Percentiles rank a stretch among this genome's conserved stretches.
phyloP scores from a whole-genome alignment of 2,888 invertebrate species.

The Apotomis capreana region DNA sequence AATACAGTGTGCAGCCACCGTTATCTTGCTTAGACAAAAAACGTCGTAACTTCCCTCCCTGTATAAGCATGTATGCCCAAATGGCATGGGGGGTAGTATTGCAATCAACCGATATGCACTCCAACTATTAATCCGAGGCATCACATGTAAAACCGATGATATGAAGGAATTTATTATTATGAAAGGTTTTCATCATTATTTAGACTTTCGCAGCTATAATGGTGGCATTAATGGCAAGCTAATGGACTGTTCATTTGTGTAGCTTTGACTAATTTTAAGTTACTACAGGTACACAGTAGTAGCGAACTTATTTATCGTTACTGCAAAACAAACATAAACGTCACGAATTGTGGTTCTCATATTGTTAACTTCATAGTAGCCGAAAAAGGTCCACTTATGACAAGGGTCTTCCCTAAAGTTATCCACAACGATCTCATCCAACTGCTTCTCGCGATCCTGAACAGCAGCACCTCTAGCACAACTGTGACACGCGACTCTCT shows the following conservation, averaged over 20 bases:
- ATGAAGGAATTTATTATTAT: slow-evolving; percentile 39
- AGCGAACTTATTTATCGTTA: too few species aligned
- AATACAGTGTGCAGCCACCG: slow-evolving; percentile 40
- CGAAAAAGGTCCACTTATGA: too few species aligned
- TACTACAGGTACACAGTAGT: neutral
- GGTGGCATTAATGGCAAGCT: slow-evolving; percentile 3
- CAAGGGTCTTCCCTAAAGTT: too few species aligned
- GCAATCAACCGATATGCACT: slow-evolving; percentile 43
- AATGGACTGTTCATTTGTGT: neutral
- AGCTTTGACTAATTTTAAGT: neutral
- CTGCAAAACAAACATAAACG: too few species aligned
- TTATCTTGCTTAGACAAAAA: neutral
- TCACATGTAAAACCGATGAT: slow-evolving; percentile 37
- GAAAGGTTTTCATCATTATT: slow-evolving; percentile 27
- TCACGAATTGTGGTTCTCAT: too few species aligned
- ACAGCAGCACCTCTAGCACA: too few species aligned
- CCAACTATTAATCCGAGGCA: slow-evolving; percentile 40
- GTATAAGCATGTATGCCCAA: slow-evolving; percentile 5
- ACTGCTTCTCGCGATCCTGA: too few species aligned
- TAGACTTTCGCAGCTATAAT: neutral
- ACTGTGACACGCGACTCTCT: too few species aligned
- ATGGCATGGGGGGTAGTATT: slow-evolving; percentile 3
- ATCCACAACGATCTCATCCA: too few species aligned
- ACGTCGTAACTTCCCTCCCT: neutral
- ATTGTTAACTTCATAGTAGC: too few species aligned